Conservation (phyloP, 2,113 vertebrate species). For the Hyperopisus bebe region DNA sequence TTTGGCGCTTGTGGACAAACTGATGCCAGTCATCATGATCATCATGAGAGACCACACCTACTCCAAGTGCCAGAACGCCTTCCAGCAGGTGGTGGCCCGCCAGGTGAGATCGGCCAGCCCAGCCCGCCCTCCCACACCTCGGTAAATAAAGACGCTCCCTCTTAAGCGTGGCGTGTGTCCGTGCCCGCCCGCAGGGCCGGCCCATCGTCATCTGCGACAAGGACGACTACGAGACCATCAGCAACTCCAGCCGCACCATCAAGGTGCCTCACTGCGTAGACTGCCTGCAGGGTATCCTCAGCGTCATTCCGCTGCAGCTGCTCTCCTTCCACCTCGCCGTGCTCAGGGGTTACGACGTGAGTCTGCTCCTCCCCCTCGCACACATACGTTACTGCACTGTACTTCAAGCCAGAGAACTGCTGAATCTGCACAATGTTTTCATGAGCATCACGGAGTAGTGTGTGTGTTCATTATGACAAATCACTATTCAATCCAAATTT, state of each 20-base stretch:
- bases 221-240: constrained; percentile 89
- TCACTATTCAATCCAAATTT: too few species aligned
- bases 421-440: too few species aligned
- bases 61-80: constrained; percentile 89
- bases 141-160: background rate
- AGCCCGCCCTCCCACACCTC: background rate
- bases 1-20: constrained; percentile 87
- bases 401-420: too few species aligned
- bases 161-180: background rate
- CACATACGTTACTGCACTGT: background rate
- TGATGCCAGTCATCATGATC: constrained; percentile 99
- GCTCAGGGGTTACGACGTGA: constrained; percentile 87
- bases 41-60: constrained; percentile 96
- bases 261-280: constrained; percentile 93
- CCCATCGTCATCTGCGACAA: constrained; percentile 93
- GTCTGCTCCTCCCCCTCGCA: constrained; percentile 37
- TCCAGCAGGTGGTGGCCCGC: constrained; percentile 91
- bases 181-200: constrained; percentile 65
- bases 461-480: background rate
- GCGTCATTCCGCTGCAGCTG: constrained; percentile 91
- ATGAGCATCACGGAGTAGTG: too few species aligned
- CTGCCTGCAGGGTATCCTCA: constrained; percentile 93
- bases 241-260: constrained; percentile 83
- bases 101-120: constrained; percentile 60
- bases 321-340: constrained; percentile 96